Percentiles rank a stretch among this genome's conserved stretches.
Conservation (phyloP, 2,797 vertebrate genomes). For the Clamator glandarius region DNA sequence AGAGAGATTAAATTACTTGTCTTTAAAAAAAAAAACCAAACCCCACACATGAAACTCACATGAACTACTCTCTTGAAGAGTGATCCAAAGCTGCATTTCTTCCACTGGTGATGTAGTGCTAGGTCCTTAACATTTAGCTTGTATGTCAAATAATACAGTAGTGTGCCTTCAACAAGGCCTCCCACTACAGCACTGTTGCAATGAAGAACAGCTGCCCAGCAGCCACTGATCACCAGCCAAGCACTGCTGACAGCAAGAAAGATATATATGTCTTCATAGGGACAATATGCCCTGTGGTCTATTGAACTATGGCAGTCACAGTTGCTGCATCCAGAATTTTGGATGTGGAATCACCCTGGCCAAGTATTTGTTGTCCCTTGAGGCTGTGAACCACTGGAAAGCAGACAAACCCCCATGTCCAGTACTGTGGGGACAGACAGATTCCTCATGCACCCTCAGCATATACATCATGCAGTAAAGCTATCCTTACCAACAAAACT, state of each 20-base stretch:
- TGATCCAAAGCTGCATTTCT: too few relatives aligned
- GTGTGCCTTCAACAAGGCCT: too few relatives aligned
- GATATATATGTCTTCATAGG: too few relatives aligned
- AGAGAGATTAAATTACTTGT: neutral
- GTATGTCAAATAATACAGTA: too few relatives aligned
- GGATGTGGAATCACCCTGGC: rapidly evolving
- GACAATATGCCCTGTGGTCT: too few relatives aligned
- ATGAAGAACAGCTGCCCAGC: too few relatives aligned
- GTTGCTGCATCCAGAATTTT: neutral
- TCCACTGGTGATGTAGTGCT: too few relatives aligned
- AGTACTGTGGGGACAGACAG: rapidly evolving
- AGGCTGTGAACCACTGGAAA: neutral
- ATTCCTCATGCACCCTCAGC: neutral
- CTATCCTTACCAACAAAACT: neutral
- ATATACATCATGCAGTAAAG: neutral
- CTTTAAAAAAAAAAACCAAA: neutral
- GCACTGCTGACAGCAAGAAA: neutral
- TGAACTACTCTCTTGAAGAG: neutral
- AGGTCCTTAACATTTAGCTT: too few relatives aligned
- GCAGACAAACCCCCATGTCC: neutral
- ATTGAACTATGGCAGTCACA: too few relatives aligned
- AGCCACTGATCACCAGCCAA: neutral
- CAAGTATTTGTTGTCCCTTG: neutral
- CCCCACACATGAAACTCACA: neutral
- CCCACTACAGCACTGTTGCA: neutral